Conservation (phyloP, 2,113 vertebrate species). For the Thoracochromis brauschi region DNA sequence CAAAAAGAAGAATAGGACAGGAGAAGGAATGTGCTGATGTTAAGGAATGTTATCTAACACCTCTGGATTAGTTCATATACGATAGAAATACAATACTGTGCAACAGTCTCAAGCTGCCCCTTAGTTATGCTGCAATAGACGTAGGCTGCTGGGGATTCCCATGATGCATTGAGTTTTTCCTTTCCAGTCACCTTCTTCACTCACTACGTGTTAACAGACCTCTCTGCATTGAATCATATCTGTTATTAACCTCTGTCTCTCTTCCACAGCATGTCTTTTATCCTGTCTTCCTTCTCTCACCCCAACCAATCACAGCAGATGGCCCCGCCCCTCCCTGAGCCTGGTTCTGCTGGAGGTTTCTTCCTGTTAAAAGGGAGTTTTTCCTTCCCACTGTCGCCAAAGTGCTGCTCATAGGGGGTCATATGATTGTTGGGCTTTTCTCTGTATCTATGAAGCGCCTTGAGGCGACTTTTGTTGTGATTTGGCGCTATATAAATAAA, state of each 20-base stretch:
- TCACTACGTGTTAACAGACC: accelerated
- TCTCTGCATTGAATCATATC: accelerated
- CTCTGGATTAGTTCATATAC: too few species aligned
- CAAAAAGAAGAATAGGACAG: too few species aligned
- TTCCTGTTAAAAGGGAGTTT: not conserved
- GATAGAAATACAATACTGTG: too few species aligned
- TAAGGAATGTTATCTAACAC: too few species aligned
- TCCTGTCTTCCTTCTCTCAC: not conserved
- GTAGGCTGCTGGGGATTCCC: too few species aligned
- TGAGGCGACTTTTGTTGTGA: not conserved
- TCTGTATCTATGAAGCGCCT: not conserved
- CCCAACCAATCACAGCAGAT: not conserved
- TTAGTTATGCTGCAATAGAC: too few species aligned
- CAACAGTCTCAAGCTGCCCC: too few species aligned
- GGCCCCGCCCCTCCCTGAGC: not conserved
- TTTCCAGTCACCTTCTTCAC: too few species aligned
- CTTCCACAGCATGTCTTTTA: not conserved
- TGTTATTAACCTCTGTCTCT: not conserved
- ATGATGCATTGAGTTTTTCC: too few species aligned
- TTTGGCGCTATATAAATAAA: not conserved
- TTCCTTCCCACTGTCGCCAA: not conserved
- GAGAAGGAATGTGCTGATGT: too few species aligned
- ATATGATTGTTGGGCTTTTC: not conserved
- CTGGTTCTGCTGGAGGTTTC: not conserved
- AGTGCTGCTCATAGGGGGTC: not conserved